Percentiles rank a stretch among this genome's conserved stretches.
Evolutionary conservation across 2,113 vertebrate species (phyloP).

Genomic region (Mobula hypostoma): DNA sequence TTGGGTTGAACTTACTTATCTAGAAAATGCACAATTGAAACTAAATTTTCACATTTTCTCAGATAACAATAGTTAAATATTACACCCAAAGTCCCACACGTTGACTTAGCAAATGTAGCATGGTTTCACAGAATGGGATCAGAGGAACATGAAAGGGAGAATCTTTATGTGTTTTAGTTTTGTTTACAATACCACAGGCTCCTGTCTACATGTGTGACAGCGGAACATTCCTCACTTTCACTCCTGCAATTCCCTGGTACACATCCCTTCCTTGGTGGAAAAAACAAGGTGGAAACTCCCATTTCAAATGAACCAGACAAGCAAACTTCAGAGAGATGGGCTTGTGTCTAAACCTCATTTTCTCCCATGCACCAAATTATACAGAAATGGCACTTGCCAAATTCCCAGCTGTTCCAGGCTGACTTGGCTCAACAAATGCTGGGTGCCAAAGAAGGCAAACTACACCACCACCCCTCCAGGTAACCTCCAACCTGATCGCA

Average conservation of each 20-base stretch:
- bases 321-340: neutral
- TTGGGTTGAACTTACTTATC: neutral
- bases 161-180: neutral
- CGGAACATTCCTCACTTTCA: neutral
- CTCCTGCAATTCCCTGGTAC: neutral
- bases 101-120: neutral
- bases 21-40: neutral
- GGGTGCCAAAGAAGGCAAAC: too few relatives aligned
- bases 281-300: neutral
- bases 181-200: neutral
- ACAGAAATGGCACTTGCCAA: too few relatives aligned
- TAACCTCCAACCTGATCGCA: too few relatives aligned
- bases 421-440: too few relatives aligned
- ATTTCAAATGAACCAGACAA: neutral
- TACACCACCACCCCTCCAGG: too few relatives aligned
- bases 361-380: too few relatives aligned
- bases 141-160: too few relatives aligned
- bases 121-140: neutral
- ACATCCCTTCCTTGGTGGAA: neutral
- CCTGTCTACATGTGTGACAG: neutral
- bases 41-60: neutral
- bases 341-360: neutral
- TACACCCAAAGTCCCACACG: neutral
- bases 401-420: too few relatives aligned
- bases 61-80: conserved; percentile 18